phyloP scores from a whole-genome alignment of 1,140 invertebrate species.

The Aphidius gifuensis region DNA sequence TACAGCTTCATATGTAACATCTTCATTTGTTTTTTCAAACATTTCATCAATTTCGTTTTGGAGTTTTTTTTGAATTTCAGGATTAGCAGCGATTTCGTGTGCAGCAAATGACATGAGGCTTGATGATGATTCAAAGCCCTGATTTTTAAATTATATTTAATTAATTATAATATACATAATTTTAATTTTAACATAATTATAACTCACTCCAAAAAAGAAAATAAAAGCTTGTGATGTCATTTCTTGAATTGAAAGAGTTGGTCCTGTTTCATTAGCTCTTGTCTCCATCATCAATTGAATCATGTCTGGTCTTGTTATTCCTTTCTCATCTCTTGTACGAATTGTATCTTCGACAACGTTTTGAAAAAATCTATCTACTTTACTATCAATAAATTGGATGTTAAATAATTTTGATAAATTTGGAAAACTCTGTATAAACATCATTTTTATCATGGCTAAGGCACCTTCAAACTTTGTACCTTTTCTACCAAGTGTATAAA shows the following conservation, averaged over 20 bases:
- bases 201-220: too few relatives aligned
- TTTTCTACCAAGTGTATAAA: slow-evolving; percentile 5
- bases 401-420: too few relatives aligned
- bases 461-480: slow-evolving; percentile 1
- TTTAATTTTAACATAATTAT: too few relatives aligned
- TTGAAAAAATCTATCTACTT: not conserved
- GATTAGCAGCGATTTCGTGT: slow-evolving; percentile 57
- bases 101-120: slow-evolving; percentile 42
- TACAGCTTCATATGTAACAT: slow-evolving; percentile 46
- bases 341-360: not conserved
- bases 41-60: slow-evolving; percentile 56
- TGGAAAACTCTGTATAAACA: too few relatives aligned
- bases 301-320: not conserved
- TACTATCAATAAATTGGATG: not conserved
- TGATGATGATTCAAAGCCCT: slow-evolving; percentile 53
- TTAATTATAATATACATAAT: too few relatives aligned
- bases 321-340: not conserved
- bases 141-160: too few relatives aligned
- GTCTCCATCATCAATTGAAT: slow-evolving; percentile 15
- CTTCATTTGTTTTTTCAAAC: slow-evolving; percentile 39
- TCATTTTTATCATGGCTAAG: not conserved
- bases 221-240: not conserved
- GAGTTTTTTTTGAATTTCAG: slow-evolving; percentile 58
- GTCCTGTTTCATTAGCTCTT: slow-evolving; percentile 1
- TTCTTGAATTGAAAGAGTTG: not conserved